phyloP scores from a whole-genome alignment of 2,888 invertebrate genomes.

The Isotomurus palustris region DNA sequence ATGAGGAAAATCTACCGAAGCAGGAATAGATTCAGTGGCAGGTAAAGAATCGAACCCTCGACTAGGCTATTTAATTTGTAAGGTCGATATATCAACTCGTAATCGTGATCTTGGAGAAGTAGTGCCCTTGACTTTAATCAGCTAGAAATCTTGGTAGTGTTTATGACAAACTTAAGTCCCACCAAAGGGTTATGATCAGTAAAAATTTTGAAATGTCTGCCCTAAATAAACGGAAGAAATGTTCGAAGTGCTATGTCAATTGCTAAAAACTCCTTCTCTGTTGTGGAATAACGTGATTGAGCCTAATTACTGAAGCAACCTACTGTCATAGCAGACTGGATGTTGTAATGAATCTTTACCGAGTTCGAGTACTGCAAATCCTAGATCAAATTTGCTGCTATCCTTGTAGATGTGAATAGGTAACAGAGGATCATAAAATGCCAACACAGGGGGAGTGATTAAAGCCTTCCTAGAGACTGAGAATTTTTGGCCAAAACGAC shows the following conservation, averaged over 20 bases:
- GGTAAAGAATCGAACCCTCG: neutral
- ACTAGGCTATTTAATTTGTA: neutral
- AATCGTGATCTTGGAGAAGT: constrained; percentile 2
- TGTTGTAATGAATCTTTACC: neutral
- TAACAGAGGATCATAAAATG: neutral
- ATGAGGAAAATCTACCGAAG: too few species aligned
- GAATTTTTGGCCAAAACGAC: too few species aligned
- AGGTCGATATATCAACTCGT: neutral
- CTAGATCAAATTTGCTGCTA: neutral
- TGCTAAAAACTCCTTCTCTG: constrained; percentile 9
- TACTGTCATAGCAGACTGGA: constrained; percentile 6
- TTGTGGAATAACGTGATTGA: neutral
- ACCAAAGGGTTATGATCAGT: constrained; percentile 9
- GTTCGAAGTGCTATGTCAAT: neutral
- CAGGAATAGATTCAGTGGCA: neutral
- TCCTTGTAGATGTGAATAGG: constrained; percentile 3
- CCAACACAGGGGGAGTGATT: neutral
- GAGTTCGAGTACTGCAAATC: constrained; percentile 1
- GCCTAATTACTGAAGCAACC: neutral
- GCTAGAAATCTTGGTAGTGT: neutral
- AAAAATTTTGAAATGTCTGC: constrained; percentile 2
- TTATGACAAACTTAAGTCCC: constrained; percentile 5
- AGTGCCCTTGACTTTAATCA: constrained; percentile 7
- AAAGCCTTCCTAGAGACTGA: neutral
- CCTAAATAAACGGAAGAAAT: constrained; percentile 12